Evolutionary conservation across 2,113 vertebrate genomes (phyloP).

Genomic region (Catharus bicknelli): DNA sequence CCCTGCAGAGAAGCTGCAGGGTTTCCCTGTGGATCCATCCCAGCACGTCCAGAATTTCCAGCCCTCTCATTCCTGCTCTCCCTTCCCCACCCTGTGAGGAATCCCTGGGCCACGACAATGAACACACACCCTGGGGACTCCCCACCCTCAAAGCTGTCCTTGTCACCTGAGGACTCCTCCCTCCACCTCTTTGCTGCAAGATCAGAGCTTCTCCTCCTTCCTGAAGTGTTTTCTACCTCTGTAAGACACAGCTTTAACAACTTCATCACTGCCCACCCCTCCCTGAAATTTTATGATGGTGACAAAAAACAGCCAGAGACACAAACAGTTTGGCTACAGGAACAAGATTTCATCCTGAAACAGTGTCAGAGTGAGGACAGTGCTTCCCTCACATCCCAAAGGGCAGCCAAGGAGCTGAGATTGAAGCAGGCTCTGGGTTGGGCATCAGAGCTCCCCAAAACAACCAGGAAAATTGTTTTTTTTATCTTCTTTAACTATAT

Average conservation of each 20-base stretch:
- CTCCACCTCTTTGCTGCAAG: not conserved
- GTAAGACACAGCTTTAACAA: not conserved
- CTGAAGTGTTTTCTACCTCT: not conserved
- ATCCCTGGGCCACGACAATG: not conserved
- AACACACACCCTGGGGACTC: not conserved
- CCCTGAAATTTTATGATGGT: not conserved
- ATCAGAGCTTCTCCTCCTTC: not conserved
- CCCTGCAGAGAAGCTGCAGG: not conserved
- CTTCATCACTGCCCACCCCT: not conserved
- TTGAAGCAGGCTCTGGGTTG: not conserved
- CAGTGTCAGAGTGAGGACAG: not conserved
- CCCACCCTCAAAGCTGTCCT: fast-evolving
- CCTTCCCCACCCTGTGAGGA: not conserved
- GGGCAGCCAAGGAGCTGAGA: not conserved
- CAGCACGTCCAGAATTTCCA: not conserved
- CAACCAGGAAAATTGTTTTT: not conserved
- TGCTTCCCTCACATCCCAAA: not conserved
- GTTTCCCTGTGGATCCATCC: not conserved
- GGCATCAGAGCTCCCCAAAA: not conserved
- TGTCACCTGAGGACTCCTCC: not conserved
- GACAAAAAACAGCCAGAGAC: not conserved
- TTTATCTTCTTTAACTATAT: not conserved
- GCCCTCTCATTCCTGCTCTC: not conserved
- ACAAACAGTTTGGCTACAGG: not conserved
- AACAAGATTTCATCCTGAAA: not conserved